Evolutionary conservation across 2,888 invertebrate genomes (phyloP).

Genomic region (Rambutsinella grinnellia): DNA sequence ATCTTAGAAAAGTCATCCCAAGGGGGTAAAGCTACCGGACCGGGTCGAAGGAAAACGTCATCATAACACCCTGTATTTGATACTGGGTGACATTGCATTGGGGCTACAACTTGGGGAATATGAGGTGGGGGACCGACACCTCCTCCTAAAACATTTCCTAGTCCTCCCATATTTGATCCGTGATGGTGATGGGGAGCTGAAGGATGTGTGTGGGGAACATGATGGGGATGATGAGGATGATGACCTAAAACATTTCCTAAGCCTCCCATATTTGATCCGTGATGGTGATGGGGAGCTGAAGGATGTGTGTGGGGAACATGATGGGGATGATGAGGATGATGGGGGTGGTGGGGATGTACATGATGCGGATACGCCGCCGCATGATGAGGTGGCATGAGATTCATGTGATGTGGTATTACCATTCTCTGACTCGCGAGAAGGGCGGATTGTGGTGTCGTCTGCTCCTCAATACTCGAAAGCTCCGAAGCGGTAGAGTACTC

Average conservation of each 20-base stretch:
- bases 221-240: conserved; percentile 27
- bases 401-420: conserved; percentile 78
- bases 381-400: conserved; percentile 80
- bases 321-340: conserved; percentile 26
- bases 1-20: conserved; percentile 95
- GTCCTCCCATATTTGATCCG: conserved; percentile 18
- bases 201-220: conserved; percentile 15
- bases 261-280: conserved; percentile 24
- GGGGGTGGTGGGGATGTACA: conserved; percentile 18
- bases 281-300: conserved; percentile 15
- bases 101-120: conserved; percentile 29
- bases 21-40: conserved; percentile 73
- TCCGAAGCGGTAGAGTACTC: conserved; percentile 51
- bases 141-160: conserved; percentile 20
- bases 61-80: conserved; percentile 72
- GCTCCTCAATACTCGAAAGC: conserved; percentile 39
- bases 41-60: conserved; percentile 83
- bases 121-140: conserved; percentile 10
- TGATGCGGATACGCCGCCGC: conserved; percentile 66
- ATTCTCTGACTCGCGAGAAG: conserved; percentile 44
- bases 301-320: conserved; percentile 18
- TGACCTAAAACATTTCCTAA: conserved; percentile 20
- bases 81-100: conserved; percentile 40
- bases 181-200: conserved; percentile 20
- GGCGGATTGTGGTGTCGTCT: conserved; percentile 43